Evolutionary conservation across 2,113 vertebrate genomes (phyloP).

Genomic region (Crocuta crocuta): DNA sequence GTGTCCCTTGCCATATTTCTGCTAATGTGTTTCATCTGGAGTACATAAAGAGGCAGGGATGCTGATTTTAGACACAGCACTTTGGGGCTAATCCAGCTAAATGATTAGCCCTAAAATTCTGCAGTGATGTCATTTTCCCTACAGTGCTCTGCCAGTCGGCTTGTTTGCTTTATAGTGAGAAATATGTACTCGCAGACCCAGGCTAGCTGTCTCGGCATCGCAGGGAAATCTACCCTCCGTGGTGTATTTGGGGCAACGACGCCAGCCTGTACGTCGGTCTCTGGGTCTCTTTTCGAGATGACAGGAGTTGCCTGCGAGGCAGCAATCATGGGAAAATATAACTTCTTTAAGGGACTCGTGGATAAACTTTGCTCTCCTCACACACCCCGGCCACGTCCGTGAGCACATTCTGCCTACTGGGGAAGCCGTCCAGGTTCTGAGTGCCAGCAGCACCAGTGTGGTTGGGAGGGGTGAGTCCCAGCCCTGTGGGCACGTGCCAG

Average conservation of each 20-base stretch:
- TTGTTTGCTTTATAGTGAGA: constrained; percentile 90
- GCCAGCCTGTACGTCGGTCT: neutral
- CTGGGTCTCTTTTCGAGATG: constrained; percentile 25
- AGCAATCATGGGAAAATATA: neutral
- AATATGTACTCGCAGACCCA: constrained; percentile 70
- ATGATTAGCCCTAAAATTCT: constrained; percentile 94
- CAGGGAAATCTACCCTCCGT: constrained; percentile 72
- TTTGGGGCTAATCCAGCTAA: constrained; percentile 94
- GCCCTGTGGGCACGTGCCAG: neutral
- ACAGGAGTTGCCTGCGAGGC: neutral
- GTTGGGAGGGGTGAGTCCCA: neutral
- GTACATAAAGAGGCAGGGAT: constrained; percentile 94
- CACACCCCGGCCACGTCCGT: accelerated
- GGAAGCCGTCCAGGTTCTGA: neutral
- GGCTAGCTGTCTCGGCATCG: constrained; percentile 71
- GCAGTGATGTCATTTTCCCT: constrained; percentile 93
- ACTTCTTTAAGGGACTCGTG: neutral
- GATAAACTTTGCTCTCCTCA: neutral
- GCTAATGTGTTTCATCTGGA: constrained; percentile 98
- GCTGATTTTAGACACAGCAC: constrained; percentile 94
- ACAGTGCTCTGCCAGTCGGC: constrained; percentile 89
- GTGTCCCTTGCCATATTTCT: constrained; percentile 98
- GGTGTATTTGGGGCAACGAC: constrained; percentile 55
- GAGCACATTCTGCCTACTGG: neutral
- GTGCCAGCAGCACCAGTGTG: no score